phyloP scores from a whole-genome alignment of 2,797 vertebrate genomes.

The Silurus lanzhouensis region DNA sequence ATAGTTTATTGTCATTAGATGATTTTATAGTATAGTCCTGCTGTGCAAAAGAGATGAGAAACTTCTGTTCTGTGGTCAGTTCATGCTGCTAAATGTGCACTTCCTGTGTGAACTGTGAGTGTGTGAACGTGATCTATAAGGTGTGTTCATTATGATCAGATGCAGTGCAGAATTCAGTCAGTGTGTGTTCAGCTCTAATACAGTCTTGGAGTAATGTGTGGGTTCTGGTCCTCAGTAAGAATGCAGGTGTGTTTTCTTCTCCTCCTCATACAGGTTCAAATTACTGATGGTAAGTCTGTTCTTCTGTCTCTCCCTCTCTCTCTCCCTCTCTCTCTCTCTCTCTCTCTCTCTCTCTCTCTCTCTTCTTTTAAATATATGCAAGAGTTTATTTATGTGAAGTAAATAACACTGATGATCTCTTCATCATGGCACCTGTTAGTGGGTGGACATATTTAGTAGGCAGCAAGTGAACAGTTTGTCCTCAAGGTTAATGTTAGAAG shows the following conservation, averaged over 20 bases:
- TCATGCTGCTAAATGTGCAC: no score
- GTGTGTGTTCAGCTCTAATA: background rate
- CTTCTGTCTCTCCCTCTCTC: no score
- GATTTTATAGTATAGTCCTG: no score
- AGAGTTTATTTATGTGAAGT: background rate
- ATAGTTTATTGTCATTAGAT: no score
- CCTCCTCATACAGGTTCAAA: background rate
- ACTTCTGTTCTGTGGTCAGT: no score
- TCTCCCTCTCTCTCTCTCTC: background rate
- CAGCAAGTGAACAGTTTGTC: no score
- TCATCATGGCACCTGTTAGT: no score
- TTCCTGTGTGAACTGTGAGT: no score
- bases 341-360: background rate
- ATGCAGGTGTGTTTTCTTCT: background rate
- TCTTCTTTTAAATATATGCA: background rate
- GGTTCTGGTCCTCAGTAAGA: background rate
- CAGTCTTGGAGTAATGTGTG: background rate
- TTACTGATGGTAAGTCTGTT: background rate
- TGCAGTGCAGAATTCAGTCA: background rate
- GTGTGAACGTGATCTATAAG: background rate
- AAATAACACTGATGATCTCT: no score
- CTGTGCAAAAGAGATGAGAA: no score
- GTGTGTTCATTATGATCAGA: background rate
- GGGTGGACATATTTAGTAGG: no score
- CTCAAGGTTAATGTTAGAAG: no score